Conservation (phyloP, 2,113 vertebrate species). For the Mesocricetus auratus region DNA sequence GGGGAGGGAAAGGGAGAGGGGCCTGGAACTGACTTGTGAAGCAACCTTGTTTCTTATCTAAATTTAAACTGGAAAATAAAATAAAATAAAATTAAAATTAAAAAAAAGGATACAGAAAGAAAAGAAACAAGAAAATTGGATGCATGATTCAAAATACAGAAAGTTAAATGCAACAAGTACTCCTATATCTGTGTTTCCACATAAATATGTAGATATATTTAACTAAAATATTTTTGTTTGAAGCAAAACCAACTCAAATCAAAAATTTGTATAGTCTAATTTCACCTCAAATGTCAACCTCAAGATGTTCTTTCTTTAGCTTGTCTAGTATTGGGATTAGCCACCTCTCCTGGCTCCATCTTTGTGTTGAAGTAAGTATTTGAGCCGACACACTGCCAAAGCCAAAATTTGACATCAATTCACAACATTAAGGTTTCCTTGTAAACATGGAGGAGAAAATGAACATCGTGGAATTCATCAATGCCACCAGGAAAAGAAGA, state of each 20-base stretch:
- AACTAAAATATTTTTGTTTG: neutral
- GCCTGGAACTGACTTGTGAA: too few species aligned
- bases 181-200: neutral
- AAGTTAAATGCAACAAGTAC: neutral
- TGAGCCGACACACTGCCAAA: neutral
- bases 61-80: too few species aligned
- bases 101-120: neutral
- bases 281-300: neutral
- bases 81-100: slow-evolving; percentile 14
- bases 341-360: neutral
- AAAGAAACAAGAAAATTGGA: neutral
- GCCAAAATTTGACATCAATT: neutral
- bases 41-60: too few species aligned
- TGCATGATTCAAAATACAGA: neutral
- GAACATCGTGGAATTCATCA: slow-evolving; percentile 53
- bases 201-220: neutral
- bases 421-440: neutral
- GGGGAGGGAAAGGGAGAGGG: too few species aligned
- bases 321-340: neutral
- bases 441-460: slow-evolving; percentile 63
- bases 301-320: neutral
- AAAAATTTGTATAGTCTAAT: neutral
- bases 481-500: neutral
- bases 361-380: slow-evolving; percentile 28
- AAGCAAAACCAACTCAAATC: neutral